Evolutionary conservation across 2,113 vertebrate genomes (phyloP).

Genomic region (Abramis brama): DNA sequence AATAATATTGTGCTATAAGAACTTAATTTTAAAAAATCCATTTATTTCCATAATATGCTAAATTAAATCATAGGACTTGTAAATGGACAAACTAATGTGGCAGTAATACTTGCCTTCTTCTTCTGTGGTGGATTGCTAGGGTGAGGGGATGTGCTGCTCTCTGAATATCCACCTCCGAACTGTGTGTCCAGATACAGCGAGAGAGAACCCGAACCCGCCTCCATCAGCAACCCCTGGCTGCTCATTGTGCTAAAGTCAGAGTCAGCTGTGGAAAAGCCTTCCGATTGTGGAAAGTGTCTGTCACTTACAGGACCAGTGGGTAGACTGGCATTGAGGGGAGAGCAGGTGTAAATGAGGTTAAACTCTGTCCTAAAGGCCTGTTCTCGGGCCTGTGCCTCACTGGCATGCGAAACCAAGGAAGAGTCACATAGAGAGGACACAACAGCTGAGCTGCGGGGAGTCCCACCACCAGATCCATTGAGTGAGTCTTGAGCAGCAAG

Average conservation of each 20-base stretch:
- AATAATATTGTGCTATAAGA: background rate
- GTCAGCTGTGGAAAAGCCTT: slow-evolving; percentile 88
- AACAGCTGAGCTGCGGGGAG: slow-evolving; percentile 62
- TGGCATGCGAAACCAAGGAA: slow-evolving; percentile 72
- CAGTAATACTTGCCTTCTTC: slow-evolving; percentile 89
- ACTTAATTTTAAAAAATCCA: background rate
- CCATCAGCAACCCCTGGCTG: slow-evolving; percentile 84
- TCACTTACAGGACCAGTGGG: slow-evolving; percentile 79
- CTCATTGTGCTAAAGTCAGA: slow-evolving; percentile 84
- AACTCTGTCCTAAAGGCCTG: slow-evolving; percentile 98
- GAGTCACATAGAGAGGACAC: slow-evolving; percentile 63
- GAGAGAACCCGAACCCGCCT: slow-evolving; percentile 80
- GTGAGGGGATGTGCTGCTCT: slow-evolving; percentile 82
- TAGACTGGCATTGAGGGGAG: slow-evolving; percentile 93
- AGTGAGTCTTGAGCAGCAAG: slow-evolving; percentile 72
- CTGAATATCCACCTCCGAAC: slow-evolving; percentile 76
- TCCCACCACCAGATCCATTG: slow-evolving; percentile 61
- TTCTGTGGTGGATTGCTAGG: slow-evolving; percentile 94
- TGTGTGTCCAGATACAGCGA: slow-evolving; percentile 85
- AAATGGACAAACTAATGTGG: slow-evolving; percentile 7
- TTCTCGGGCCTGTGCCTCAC: slow-evolving; percentile 81
- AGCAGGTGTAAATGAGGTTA: slow-evolving; percentile 99
- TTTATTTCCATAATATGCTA: background rate
- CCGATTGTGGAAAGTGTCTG: slow-evolving; percentile 83
- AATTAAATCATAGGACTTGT: background rate